Evolutionary conservation across 2,888 invertebrate genomes (phyloP).

Genomic region (Drosophila affinis): DNA sequence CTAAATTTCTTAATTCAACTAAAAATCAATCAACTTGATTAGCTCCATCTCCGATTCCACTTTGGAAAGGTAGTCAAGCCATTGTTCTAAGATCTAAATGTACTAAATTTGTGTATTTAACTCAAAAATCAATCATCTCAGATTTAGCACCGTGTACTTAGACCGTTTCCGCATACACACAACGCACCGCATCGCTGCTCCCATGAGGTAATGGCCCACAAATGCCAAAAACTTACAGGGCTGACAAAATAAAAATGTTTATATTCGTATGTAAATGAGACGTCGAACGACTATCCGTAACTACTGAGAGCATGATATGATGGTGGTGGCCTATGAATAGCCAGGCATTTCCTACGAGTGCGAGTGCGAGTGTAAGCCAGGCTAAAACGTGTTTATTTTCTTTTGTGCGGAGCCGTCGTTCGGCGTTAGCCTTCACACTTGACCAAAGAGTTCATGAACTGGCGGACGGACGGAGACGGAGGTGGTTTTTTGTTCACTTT

Average conservation of each 20-base stretch:
- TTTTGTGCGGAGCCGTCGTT: conserved; percentile 39
- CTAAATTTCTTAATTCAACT: conserved; percentile 61
- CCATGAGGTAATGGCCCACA: background rate
- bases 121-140: no score
- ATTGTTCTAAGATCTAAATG: no score
- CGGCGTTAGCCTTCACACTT: conserved; percentile 68
- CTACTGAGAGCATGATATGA: background rate
- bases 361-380: conserved; percentile 10
- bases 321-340: conserved; percentile 31
- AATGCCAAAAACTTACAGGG: background rate
- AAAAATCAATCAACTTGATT: background rate
- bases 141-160: no score
- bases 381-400: conserved; percentile 43
- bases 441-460: conserved; percentile 70
- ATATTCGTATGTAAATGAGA: conserved; percentile 49
- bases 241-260: conserved; percentile 36
- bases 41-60: no score
- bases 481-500: conserved; percentile 42
- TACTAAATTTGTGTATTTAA: no score
- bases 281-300: conserved; percentile 29
- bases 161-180: background rate
- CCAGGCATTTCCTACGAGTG: conserved; percentile 31
- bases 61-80: no score
- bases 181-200: background rate
- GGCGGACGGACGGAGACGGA: conserved; percentile 20